Conservation (phyloP, 2,797 vertebrate species). For the Muscicapa striata region DNA sequence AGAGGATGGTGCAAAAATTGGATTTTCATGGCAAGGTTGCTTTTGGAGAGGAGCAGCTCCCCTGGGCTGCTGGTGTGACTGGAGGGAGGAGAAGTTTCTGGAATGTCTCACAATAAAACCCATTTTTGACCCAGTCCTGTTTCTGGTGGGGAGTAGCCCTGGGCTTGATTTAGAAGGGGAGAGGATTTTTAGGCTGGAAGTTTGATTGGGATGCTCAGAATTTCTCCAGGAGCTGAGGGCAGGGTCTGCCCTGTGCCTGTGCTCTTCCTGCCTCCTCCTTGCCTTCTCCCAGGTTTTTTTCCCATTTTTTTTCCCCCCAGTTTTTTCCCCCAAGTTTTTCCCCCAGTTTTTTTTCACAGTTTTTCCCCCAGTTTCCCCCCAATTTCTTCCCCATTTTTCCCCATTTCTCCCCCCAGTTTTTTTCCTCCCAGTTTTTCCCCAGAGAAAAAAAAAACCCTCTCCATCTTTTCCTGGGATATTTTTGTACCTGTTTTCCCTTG, state of each 20-base stretch:
- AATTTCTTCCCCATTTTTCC: not conserved
- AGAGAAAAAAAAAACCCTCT: not conserved
- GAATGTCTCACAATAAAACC: not conserved
- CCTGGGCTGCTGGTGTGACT: not conserved
- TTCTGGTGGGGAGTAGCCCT: not conserved
- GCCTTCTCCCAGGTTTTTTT: not conserved
- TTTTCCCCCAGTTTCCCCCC: too few species aligned
- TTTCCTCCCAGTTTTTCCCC: not conserved
- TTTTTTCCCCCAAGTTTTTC: too few species aligned
- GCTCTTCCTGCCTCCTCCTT: not conserved
- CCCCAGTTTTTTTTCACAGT: too few species aligned
- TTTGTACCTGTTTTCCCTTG: not conserved
- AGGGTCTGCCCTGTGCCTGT: not conserved
- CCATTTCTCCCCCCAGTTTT: too few species aligned
- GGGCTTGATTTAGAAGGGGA: accelerated
- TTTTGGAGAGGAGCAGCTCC: not conserved
- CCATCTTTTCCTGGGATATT: not conserved
- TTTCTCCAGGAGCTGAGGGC: not conserved
- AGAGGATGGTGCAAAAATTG: not conserved
- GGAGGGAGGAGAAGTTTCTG: not conserved
- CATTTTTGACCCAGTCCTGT: accelerated
- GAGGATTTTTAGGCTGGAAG: not conserved
- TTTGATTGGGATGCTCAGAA: not conserved
- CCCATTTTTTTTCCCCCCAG: not conserved
- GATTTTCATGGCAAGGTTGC: not conserved